Conservation (phyloP, 37 sponge, comb jelly and placozoan species). For the Ephydatia muelleri region DNA sequence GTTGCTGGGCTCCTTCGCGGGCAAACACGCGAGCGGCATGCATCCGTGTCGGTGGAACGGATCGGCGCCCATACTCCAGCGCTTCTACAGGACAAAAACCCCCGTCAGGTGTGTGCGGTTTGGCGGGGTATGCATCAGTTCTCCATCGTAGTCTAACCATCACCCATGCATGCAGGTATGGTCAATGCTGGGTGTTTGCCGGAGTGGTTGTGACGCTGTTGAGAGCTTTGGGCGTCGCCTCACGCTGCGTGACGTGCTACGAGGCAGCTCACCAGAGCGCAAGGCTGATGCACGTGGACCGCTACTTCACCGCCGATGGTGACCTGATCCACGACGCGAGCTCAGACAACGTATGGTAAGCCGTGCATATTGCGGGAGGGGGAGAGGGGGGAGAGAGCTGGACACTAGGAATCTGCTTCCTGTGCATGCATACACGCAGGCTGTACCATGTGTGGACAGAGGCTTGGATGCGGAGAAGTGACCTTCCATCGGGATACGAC, state of each 20-base stretch:
- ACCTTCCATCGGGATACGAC: slow-evolving; percentile 58
- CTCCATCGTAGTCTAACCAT: background rate
- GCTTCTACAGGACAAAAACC: slow-evolving; percentile 40
- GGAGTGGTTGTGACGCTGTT: slow-evolving; percentile 76
- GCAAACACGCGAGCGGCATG: slow-evolving; percentile 41
- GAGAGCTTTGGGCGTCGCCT: slow-evolving; percentile 75
- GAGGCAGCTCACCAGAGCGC: slow-evolving; percentile 61
- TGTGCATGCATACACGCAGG: slow-evolving; percentile 23
- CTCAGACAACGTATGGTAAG: slow-evolving; percentile 54
- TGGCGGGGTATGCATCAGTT: background rate
- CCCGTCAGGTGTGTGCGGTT: slow-evolving; percentile 61
- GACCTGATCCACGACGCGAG: slow-evolving; percentile 42
- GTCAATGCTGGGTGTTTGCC: slow-evolving; percentile 82
- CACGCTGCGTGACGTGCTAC: slow-evolving; percentile 84
- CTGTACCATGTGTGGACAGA: slow-evolving; percentile 87
- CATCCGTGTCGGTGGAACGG: slow-evolving; percentile 80
- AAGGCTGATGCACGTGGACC: slow-evolving; percentile 39
- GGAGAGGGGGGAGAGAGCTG: background rate
- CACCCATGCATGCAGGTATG: slow-evolving; percentile 55
- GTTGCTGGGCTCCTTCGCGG: slow-evolving; percentile 25
- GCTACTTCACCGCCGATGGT: slow-evolving; percentile 63
- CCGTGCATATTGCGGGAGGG: background rate
- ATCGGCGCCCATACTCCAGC: slow-evolving; percentile 62
- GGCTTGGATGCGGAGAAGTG: slow-evolving; percentile 76
- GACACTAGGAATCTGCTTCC: background rate